phyloP scores from a whole-genome alignment of 2,797 vertebrate species.

The Platyrinchus mystaceus region DNA sequence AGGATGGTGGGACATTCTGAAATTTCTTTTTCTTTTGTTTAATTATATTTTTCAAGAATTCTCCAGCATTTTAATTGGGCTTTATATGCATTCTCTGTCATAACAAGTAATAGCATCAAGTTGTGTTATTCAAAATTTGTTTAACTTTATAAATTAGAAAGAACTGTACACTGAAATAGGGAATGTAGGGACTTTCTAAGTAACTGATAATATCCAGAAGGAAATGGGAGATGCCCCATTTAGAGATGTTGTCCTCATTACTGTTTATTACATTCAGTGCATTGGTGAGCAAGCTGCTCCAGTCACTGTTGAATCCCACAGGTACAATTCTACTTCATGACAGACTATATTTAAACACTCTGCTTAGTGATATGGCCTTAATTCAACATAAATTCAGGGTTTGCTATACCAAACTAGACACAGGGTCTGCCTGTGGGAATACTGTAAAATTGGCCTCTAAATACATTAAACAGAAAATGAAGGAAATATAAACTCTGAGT shows the following conservation, averaged over 20 bases:
- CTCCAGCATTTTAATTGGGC: background rate
- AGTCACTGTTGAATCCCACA: background rate
- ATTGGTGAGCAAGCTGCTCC: background rate
- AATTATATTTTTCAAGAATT: background rate
- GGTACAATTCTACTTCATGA: background rate
- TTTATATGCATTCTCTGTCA: background rate
- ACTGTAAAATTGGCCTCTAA: background rate
- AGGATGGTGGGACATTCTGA: background rate
- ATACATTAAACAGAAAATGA: background rate
- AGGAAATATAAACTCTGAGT: background rate
- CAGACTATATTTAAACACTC: slow-evolving; percentile 1
- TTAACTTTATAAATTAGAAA: background rate
- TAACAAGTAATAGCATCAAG: background rate
- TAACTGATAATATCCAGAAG: background rate
- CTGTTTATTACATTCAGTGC: background rate
- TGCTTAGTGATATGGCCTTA: background rate
- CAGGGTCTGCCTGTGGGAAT: background rate
- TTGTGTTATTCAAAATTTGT: background rate
- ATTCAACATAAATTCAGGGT: background rate
- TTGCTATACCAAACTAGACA: background rate
- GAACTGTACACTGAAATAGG: background rate
- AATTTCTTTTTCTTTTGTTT: background rate
- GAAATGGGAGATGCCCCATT: background rate
- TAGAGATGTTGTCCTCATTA: background rate
- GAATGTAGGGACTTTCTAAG: background rate